Conservation (phyloP, 2,888 invertebrate species). For the Peribatodes rhomboidaria region DNA sequence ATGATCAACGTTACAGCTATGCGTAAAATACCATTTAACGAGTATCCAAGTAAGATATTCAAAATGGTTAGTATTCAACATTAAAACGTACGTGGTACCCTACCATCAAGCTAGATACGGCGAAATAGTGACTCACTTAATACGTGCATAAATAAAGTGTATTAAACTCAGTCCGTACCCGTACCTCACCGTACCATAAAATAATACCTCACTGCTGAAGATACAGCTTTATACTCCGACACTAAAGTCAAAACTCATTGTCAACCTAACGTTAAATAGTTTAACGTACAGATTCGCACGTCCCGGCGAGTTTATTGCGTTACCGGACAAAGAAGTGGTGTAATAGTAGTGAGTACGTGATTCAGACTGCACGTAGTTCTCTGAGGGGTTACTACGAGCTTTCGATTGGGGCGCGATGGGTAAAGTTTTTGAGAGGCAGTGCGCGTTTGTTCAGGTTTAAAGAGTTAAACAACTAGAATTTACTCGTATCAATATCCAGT, state of each 20-base stretch:
- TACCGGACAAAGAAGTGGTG: slow-evolving; percentile 45
- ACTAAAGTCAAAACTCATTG: slow-evolving; percentile 14
- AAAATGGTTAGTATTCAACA: too few relatives aligned
- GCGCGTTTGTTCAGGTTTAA: not conserved
- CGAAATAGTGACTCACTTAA: not conserved
- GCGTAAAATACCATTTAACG: too few relatives aligned
- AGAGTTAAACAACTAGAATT: not conserved
- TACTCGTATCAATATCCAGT: too few relatives aligned
- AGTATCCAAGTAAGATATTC: too few relatives aligned
- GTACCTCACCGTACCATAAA: too few relatives aligned
- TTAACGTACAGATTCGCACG: slow-evolving; percentile 32
- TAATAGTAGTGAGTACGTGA: slow-evolving; percentile 45
- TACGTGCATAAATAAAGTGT: not conserved
- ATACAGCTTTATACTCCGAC: not conserved
- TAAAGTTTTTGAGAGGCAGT: not conserved
- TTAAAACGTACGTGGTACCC: not conserved
- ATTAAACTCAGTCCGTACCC: not conserved
- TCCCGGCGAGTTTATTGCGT: slow-evolving; percentile 28
- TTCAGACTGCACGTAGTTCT: slow-evolving; percentile 42
- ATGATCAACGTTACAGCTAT: too few relatives aligned
- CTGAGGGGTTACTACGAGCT: slow-evolving; percentile 3
- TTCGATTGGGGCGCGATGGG: slow-evolving; percentile 4
- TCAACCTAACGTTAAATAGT: slow-evolving; percentile 21
- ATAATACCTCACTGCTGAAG: not conserved
- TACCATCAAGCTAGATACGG: not conserved